These are phyloP conservation scores for Reticulitermes speratus DNA, from an alignment of 1,140 invertebrate genomes.

Conservation along the genomic window DNA sequence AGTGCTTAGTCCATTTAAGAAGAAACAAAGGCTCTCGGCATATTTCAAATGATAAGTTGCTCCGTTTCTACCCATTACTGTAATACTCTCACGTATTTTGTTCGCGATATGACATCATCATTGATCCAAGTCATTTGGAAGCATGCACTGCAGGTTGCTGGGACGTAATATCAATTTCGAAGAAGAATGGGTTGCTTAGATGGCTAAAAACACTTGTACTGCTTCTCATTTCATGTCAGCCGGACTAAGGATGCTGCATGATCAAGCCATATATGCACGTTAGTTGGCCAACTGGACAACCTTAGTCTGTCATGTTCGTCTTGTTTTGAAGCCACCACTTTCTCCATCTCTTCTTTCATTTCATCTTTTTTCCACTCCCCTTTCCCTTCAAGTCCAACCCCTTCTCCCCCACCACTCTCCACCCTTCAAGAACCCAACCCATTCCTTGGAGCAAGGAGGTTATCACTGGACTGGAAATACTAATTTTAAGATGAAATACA, in stretches of 20 bases:
- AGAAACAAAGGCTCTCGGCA: too few relatives aligned
- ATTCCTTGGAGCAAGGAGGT: background rate
- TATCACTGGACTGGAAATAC: background rate
- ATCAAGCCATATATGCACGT: background rate
- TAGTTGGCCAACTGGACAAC: background rate
- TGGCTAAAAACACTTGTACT: background rate
- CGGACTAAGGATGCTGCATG: background rate
- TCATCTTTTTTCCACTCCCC: constrained; percentile 16
- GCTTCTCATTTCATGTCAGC: background rate
- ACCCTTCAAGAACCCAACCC: constrained; percentile 16
- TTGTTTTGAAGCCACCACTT: constrained; percentile 23
- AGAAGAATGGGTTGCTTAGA: background rate
- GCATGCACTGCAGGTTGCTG: background rate
- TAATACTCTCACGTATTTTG: background rate
- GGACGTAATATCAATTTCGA: constrained; percentile 6
- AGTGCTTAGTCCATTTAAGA: too few relatives aligned
- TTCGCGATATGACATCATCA: background rate
- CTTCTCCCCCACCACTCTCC: background rate
- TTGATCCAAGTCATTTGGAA: background rate
- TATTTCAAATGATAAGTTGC: too few relatives aligned
- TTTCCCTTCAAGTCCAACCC: background rate
- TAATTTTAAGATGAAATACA: background rate
- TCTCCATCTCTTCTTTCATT: constrained; percentile 9
- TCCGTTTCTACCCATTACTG: background rate
- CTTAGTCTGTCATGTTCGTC: constrained; percentile 8